Conservation (phyloP, 2,113 vertebrate genomes). For the Anguilla rostrata region DNA sequence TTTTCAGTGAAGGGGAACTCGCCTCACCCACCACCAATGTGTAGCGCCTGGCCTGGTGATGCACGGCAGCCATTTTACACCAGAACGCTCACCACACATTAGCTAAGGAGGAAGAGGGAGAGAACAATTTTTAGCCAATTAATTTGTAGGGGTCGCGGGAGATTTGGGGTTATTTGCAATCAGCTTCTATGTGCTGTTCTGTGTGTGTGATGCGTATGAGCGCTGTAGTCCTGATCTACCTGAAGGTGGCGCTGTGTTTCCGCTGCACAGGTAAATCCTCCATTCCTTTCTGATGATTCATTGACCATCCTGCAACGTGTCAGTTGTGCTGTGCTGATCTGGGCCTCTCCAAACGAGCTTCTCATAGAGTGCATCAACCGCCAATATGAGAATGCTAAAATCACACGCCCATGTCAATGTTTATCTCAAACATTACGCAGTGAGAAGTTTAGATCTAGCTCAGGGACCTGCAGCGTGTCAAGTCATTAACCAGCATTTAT, state of each 20-base stretch:
- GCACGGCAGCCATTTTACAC: too few species aligned
- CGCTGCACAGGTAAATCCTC: not conserved
- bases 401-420: not conserved
- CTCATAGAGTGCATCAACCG: not conserved
- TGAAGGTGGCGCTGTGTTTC: not conserved
- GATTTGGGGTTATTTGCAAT: too few species aligned
- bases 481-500: not conserved
- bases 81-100: too few species aligned
- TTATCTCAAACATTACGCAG: not conserved
- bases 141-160: too few species aligned
- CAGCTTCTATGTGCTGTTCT: too few species aligned
- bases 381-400: not conserved
- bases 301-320: not conserved
- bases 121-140: too few species aligned
- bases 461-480: not conserved
- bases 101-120: too few species aligned
- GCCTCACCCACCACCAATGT: too few species aligned
- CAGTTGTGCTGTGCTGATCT: not conserved
- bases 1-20: too few species aligned
- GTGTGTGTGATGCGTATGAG: not conserved
- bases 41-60: too few species aligned
- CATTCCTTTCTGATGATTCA: too few species aligned
- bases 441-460: not conserved
- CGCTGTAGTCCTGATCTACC: not conserved
- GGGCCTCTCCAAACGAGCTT: not conserved